phyloP scores from a whole-genome alignment of 2,888 invertebrate genomes.

The Cosmorhoe ocellata region DNA sequence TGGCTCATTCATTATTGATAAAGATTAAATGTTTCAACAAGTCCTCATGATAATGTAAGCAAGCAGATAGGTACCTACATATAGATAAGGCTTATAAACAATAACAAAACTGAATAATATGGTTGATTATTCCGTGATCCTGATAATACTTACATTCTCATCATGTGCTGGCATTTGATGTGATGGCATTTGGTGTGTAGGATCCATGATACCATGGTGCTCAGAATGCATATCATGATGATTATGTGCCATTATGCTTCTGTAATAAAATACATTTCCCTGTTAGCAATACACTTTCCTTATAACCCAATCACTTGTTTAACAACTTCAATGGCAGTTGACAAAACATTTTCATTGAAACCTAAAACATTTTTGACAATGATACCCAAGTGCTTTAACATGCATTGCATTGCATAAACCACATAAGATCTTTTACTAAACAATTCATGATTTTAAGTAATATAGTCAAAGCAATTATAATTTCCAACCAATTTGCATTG shows the following conservation, averaged over 20 bases:
- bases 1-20: too few relatives aligned
- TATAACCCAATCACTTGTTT: constrained; percentile 7
- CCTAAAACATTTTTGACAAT: constrained; percentile 19
- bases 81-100: constrained; percentile 6
- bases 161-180: not conserved
- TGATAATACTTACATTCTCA: constrained; percentile 9
- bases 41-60: too few relatives aligned
- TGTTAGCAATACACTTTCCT: not conserved
- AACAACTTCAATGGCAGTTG: constrained; percentile 18
- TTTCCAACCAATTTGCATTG: too few relatives aligned
- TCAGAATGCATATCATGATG: constrained; percentile 1
- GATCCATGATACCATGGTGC: constrained; percentile 9
- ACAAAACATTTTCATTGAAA: constrained; percentile 17
- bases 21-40: too few relatives aligned
- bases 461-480: too few relatives aligned
- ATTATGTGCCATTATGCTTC: constrained; percentile 19
- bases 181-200: constrained; percentile 16
- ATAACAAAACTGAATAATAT: too few relatives aligned
- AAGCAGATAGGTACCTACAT: too few relatives aligned
- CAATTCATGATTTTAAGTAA: too few relatives aligned
- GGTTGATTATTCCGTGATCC: too few relatives aligned
- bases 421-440: too few relatives aligned
- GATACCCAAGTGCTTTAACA: not conserved
- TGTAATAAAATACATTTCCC: constrained; percentile 7
- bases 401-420: too few relatives aligned